These are phyloP conservation scores for Heliocidaris erythrogramma DNA, from an alignment of 35 echinoderm and acorn worm species.

Conservation along the genomic window DNA sequence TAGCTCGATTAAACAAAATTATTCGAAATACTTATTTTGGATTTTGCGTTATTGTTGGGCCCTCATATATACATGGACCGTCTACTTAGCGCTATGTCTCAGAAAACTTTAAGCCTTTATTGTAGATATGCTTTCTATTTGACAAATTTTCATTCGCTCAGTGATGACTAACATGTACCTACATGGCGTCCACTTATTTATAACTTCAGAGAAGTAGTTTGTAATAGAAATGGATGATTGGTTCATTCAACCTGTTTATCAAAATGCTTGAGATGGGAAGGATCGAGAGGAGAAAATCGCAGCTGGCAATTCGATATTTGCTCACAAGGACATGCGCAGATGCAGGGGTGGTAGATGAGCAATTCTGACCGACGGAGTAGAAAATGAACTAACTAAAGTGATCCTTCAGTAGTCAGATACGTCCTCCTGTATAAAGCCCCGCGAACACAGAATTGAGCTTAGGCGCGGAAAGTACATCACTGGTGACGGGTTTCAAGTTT, in stretches of 20 bases:
- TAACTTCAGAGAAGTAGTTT: neutral
- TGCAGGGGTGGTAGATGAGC: too few species aligned
- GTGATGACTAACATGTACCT: neutral
- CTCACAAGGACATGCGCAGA: neutral
- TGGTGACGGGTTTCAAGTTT: neutral
- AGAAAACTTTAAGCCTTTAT: neutral
- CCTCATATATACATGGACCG: too few species aligned
- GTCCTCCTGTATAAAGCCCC: neutral
- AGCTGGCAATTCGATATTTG: neutral
- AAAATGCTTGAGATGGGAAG: neutral
- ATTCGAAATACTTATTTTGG: too few species aligned
- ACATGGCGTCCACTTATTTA: neutral
- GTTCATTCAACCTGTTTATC: neutral
- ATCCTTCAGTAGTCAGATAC: neutral
- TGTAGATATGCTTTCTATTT: neutral
- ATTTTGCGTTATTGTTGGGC: too few species aligned
- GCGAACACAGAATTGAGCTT: neutral
- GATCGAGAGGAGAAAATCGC: neutral
- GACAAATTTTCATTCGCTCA: neutral
- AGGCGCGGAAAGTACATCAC: neutral
- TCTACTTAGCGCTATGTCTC: too few species aligned
- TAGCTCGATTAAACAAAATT: too few species aligned
- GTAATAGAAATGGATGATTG: neutral
- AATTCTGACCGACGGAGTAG: neutral
- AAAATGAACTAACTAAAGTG: conserved; percentile 12